These are phyloP conservation scores for Camponotus pennsylvanicus DNA, from an alignment of 1,140 invertebrate genomes.

Conservation along the genomic window DNA sequence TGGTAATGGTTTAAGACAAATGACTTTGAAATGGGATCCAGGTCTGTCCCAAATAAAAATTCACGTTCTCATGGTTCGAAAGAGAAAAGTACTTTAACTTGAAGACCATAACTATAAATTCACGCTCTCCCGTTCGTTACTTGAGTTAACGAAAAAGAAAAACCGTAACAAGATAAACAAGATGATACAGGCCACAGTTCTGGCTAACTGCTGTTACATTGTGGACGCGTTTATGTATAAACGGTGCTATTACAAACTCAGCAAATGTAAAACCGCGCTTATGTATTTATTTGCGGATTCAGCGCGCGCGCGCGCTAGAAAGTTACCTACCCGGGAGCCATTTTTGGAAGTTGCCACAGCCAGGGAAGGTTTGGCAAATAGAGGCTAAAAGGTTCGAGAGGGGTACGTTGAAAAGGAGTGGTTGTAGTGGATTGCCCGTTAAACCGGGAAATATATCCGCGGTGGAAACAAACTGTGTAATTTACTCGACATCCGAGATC, in stretches of 20 bases:
- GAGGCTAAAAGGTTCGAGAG: conserved; percentile 63
- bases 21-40: not conserved
- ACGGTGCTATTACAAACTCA: conserved; percentile 29
- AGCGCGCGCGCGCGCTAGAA: not conserved
- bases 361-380: conserved; percentile 54
- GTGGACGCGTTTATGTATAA: conserved; percentile 4
- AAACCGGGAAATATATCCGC: conserved; percentile 63
- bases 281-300: conserved; percentile 58
- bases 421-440: conserved; percentile 53
- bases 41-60: not conserved
- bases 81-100: conserved; percentile 10
- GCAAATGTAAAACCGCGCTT: conserved; percentile 41
- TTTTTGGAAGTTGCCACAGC: conserved; percentile 54
- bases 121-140: not conserved
- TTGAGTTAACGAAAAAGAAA: conserved; percentile 24
- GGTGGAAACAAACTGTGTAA: conserved; percentile 60
- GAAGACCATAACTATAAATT: conserved; percentile 17
- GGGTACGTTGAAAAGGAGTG: conserved; percentile 62
- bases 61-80: not conserved
- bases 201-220: not conserved
- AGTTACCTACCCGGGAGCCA: conserved; percentile 14
- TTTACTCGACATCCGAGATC: conserved; percentile 60
- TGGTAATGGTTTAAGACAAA: too few species aligned
- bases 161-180: conserved; percentile 22
- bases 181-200: not conserved